Conservation (phyloP, 2,888 invertebrate genomes). For the Lymantria monacha region DNA sequence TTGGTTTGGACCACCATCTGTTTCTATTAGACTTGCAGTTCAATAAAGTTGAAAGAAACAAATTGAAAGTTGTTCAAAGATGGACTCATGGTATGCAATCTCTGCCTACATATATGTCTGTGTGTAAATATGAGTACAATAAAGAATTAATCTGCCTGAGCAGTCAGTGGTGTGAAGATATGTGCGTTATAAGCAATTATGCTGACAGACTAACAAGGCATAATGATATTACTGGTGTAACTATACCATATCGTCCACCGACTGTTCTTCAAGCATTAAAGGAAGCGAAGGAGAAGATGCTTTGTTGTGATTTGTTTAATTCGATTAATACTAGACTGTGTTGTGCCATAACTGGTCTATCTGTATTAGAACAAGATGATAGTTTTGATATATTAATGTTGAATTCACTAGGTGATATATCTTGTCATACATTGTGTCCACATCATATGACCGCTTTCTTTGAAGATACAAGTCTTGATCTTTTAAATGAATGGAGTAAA, state of each 20-base stretch:
- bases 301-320: slow-evolving; percentile 57
- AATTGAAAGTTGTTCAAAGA: slow-evolving; percentile 62
- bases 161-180: slow-evolving; percentile 73
- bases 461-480: slow-evolving; percentile 52
- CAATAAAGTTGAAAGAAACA: slow-evolving; percentile 34
- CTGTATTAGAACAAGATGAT: slow-evolving; percentile 50
- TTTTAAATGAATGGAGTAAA: slow-evolving; percentile 60
- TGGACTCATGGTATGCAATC: slow-evolving; percentile 83
- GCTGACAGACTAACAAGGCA: slow-evolving; percentile 43
- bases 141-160: slow-evolving; percentile 61
- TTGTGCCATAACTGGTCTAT: slow-evolving; percentile 54
- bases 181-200: slow-evolving; percentile 61
- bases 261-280: slow-evolving; percentile 53
- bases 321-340: slow-evolving; percentile 56
- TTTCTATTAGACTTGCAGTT: slow-evolving; percentile 64
- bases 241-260: slow-evolving; percentile 64
- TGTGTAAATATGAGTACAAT: slow-evolving; percentile 55
- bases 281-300: slow-evolving; percentile 49
- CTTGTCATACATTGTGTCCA: slow-evolving; percentile 57
- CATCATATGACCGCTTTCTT: slow-evolving; percentile 53
- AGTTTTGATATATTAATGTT: slow-evolving; percentile 57
- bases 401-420: slow-evolving; percentile 70
- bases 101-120: slow-evolving; percentile 66
- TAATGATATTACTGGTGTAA: slow-evolving; percentile 42
- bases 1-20: slow-evolving; percentile 63